phyloP scores from a whole-genome alignment of 2,797 vertebrate genomes.

The Labeo calbasu region DNA sequence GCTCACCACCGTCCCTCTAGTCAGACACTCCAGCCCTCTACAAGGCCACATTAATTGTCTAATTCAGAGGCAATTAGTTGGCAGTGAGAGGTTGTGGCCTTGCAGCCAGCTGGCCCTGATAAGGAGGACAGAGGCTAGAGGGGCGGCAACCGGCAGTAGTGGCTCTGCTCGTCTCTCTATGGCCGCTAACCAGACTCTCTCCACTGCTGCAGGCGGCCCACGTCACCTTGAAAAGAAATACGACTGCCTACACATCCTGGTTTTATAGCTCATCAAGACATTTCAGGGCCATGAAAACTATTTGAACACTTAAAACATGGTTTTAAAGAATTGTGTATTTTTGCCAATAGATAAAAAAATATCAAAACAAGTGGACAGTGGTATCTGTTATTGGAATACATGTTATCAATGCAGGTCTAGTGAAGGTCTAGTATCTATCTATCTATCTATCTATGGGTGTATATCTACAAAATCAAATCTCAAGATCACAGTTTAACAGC shows the following conservation, averaged over 20 bases:
- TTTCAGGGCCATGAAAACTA: conserved; percentile 18
- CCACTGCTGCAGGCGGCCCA: conserved; percentile 38
- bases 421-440: not conserved
- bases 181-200: conserved; percentile 14
- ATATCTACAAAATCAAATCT: no score
- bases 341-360: not conserved
- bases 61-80: conserved; percentile 82
- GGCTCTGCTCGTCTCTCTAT: conserved; percentile 57
- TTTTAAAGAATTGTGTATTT: not conserved
- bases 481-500: no score
- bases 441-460: no score
- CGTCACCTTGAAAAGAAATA: conserved; percentile 42
- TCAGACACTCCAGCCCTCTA: conserved; percentile 54
- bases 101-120: conserved; percentile 68
- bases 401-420: not conserved
- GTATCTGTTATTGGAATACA: not conserved
- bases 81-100: conserved; percentile 75
- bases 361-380: not conserved
- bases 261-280: not conserved
- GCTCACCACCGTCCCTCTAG: conserved; percentile 74
- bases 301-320: not conserved
- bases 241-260: conserved; percentile 33
- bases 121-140: conserved; percentile 65
- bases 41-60: conserved; percentile 77
- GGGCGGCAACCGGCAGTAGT: conserved; percentile 67